A percentile compares a stretch with the other conserved stretches of the same genome.
Conservation (phyloP, 2,797 vertebrate species). For the Helarctos malayanus region DNA sequence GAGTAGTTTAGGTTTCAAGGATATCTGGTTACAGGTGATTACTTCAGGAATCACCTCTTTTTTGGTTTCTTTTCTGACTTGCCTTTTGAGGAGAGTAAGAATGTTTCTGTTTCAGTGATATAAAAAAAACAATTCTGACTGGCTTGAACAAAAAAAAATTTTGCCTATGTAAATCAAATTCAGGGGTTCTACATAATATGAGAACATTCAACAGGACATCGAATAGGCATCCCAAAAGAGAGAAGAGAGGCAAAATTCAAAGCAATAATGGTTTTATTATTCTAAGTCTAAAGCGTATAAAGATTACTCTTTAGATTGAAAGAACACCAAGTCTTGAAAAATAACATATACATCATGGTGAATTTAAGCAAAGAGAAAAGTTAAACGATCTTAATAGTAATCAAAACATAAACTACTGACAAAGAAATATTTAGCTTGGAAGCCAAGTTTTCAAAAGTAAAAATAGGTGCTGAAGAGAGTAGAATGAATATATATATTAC, state of each 20-base stretch:
- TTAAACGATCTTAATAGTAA: background rate
- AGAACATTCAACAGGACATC: background rate
- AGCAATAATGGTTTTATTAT: background rate
- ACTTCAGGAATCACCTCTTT: background rate
- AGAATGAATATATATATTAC: background rate
- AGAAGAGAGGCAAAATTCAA: background rate
- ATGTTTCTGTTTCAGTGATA: background rate
- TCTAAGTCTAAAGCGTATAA: background rate
- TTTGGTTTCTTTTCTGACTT: background rate
- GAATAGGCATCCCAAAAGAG: slow-evolving; percentile 5
- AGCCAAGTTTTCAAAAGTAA: slow-evolving; percentile 17
- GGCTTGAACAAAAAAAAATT: background rate
- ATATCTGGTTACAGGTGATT: background rate
- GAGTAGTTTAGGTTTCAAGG: background rate
- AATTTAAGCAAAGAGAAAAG: background rate
- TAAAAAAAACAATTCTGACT: background rate
- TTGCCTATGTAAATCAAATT: background rate
- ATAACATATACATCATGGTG: background rate
- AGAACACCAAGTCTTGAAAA: background rate
- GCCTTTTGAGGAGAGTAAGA: slow-evolving; percentile 13
- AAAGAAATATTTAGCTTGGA: slow-evolving; percentile 43
- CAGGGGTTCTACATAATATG: background rate
- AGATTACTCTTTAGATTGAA: background rate
- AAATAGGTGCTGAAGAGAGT: background rate
- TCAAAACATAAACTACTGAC: background rate